Percentiles rank a stretch among this genome's conserved stretches.
These are phyloP conservation scores for Prenolepis imparis DNA, from an alignment of 2,888 invertebrate genomes.

Conservation along the genomic window DNA sequence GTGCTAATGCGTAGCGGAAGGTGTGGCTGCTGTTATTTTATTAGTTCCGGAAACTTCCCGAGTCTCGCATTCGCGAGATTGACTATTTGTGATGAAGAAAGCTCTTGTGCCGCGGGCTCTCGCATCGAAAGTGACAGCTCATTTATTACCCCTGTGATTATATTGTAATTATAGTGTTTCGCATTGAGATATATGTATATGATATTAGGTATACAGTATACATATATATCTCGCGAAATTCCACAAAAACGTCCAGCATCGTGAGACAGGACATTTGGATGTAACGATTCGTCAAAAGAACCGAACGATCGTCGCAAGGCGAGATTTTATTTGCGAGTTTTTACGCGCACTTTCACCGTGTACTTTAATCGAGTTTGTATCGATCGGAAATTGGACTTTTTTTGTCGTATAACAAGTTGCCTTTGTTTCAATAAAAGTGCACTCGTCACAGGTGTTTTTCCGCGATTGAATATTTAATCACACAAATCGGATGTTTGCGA, in stretches of 20 bases:
- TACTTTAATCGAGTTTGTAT: not conserved
- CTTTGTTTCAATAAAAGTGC: conserved; percentile 15
- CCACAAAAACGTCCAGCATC: not conserved
- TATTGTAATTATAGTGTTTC: not conserved
- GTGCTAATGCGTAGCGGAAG: not conserved
- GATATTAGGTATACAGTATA: not conserved
- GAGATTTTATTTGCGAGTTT: not conserved
- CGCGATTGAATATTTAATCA: not conserved
- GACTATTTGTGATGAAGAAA: not conserved
- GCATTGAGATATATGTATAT: not conserved
- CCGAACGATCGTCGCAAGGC: not conserved
- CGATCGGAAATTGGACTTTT: conserved; percentile 1
- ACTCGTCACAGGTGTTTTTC: not conserved
- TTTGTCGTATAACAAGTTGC: not conserved
- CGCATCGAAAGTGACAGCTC: not conserved
- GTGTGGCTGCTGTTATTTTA: not conserved
- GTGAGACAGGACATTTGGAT: not conserved
- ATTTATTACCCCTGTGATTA: not conserved
- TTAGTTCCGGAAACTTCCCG: not conserved
- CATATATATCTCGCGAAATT: not conserved
- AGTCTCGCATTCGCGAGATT: not conserved
- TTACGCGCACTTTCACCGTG: conserved; percentile 14
- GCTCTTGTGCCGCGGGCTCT: not conserved
- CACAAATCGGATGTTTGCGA: not conserved
- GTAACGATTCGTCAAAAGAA: not conserved